These are phyloP conservation scores for Lepidothrix coronata DNA, from an alignment of 2,113 vertebrate genomes.

Conservation along the genomic window DNA sequence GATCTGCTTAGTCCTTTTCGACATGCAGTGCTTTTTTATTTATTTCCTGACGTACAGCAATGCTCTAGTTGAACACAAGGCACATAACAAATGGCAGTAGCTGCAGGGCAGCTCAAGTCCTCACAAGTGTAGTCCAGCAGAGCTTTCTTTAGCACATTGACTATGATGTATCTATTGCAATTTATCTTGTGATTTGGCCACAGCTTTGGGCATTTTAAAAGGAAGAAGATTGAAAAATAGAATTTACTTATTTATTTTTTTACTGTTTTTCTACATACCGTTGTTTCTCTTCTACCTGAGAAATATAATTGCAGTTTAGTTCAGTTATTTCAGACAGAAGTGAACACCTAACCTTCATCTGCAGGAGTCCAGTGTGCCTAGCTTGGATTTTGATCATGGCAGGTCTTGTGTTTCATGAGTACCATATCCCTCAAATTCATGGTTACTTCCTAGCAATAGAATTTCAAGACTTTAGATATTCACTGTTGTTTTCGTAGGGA, in stretches of 20 bases:
- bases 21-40: neutral
- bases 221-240: neutral
- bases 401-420: neutral
- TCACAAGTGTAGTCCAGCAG: slow-evolving; percentile 10
- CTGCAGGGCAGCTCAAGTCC: slow-evolving; percentile 27
- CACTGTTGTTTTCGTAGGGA: neutral
- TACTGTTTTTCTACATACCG: neutral
- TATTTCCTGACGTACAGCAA: neutral
- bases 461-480: neutral
- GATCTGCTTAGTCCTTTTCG: slow-evolving; percentile 1
- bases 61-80: neutral
- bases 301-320: neutral
- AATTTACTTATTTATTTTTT: neutral
- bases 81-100: slow-evolving; percentile 52
- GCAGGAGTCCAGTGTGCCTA: neutral
- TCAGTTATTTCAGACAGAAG: neutral
- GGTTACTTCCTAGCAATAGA: neutral
- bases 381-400: neutral
- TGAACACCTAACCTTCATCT: neutral
- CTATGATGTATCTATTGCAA: slow-evolving; percentile 18
- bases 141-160: slow-evolving; percentile 10
- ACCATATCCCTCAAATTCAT: neutral
- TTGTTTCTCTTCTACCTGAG: neutral
- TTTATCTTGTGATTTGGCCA: neutral
- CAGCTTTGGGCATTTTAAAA: neutral